A percentile compares a stretch with the other conserved stretches of the same genome.
These are phyloP conservation scores for Paradisaea rubra DNA, from an alignment of 2,113 vertebrate genomes.

Conservation along the genomic window DNA sequence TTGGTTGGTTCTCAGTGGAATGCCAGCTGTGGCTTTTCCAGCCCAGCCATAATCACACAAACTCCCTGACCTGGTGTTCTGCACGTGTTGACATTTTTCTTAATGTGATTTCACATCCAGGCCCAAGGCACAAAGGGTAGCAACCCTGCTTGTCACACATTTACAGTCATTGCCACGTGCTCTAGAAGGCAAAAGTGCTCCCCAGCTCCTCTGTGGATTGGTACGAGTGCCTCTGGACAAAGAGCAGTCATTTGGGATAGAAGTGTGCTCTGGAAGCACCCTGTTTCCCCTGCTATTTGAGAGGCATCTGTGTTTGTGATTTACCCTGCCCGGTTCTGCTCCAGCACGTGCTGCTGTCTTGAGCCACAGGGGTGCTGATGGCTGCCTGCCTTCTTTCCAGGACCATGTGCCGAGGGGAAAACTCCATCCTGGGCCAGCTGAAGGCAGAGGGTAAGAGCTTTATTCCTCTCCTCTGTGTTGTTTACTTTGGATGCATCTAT, in stretches of 20 bases:
- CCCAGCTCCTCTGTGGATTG: accelerated
- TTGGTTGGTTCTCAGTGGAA: not conserved
- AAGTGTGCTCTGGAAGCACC: not conserved
- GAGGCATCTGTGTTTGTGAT: not conserved
- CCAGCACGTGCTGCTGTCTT: not conserved
- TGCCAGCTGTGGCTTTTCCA: not conserved
- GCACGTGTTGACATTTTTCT: accelerated
- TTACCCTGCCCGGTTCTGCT: not conserved
- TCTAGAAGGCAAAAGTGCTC: not conserved
- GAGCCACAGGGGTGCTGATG: not conserved
- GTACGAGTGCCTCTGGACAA: not conserved
- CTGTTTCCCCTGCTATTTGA: not conserved
- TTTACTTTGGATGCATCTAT: not conserved
- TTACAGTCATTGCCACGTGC: not conserved
- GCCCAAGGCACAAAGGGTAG: not conserved
- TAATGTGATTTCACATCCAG: not conserved
- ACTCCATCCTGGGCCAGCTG: constrained; percentile 89
- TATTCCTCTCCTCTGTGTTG: not conserved
- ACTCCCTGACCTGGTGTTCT: not conserved
- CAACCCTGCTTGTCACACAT: not conserved
- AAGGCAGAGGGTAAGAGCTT: constrained; percentile 82
- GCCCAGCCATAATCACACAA: not conserved
- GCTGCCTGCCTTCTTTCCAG: constrained; percentile 68
- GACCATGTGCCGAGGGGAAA: constrained; percentile 92
- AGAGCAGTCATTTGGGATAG: not conserved